Percentiles rank a stretch among this genome's conserved stretches.
Evolutionary conservation across 1,140 invertebrate species (phyloP).

Genomic region (Drosophila gunungcola): DNA sequence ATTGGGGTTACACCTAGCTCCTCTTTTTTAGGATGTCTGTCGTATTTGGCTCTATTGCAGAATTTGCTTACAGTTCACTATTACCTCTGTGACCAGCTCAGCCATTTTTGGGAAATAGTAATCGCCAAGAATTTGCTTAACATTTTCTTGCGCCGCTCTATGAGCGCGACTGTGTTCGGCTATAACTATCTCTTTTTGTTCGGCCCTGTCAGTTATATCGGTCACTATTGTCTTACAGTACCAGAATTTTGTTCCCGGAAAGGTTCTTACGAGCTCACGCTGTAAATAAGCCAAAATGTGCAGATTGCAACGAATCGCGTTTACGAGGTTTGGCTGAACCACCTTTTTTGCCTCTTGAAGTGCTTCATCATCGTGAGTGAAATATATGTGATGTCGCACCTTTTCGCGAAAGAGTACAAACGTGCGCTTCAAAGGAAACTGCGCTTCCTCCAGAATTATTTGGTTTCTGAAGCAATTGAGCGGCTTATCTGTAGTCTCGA

Average conservation of each 20-base stretch:
- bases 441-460: too few species aligned
- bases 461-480: too few species aligned
- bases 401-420: too few species aligned
- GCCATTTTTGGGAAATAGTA: not conserved
- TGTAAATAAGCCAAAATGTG: too few species aligned
- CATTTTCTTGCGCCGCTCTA: not conserved
- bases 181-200: not conserved
- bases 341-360: too few species aligned
- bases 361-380: too few species aligned
- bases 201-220: not conserved
- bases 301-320: too few species aligned
- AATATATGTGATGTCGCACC: too few species aligned
- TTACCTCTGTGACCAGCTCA: not conserved
- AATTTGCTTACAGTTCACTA: not conserved
- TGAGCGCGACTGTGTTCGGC: not conserved
- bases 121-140: not conserved
- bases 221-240: not conserved
- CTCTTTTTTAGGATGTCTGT: not conserved
- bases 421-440: too few species aligned
- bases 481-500: too few species aligned
- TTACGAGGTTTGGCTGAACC: too few species aligned
- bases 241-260: not conserved
- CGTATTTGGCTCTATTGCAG: not conserved
- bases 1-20: not conserved
- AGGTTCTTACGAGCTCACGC: too few species aligned